Evolutionary conservation across 1,140 invertebrate species (phyloP), one percentile per base, ranked within the genome.

Genomic region (Marisa cornuarietis): DNA sequence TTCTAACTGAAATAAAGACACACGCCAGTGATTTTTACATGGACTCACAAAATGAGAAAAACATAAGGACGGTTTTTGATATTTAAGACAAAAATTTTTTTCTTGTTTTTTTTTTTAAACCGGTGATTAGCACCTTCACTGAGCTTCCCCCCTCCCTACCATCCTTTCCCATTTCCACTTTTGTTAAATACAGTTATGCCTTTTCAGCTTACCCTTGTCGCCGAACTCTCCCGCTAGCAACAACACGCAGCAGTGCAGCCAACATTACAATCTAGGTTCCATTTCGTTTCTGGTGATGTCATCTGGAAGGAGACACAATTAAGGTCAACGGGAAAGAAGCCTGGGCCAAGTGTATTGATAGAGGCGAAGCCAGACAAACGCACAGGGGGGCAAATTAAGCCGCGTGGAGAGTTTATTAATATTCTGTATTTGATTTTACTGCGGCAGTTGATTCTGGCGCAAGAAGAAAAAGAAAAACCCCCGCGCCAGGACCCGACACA

Each of bases 351-450:
- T 62, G n/a, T 76, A 76, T 76, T 76, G 74, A 78, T 69, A 71
- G 68, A 78, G 69, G 77, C 42, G 52, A 51, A 61, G 26, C 14
- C 24, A 22, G n/a, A 76, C 58, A 24, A 62, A 49, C 49, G 16
- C 58, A 26, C 18, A 13, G 24, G 69, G 31, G 24, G 24, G 58
- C 68, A 71, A 79, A 79, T 79, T 72, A 79, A 73, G 68, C n/a
- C 49, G n/a, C 26, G 51, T 24, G 22, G 31, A 79, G 78, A 71
- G 69, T 62, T 79, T 79, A 79, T 79, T 79, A 79, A 79, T 79
- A 79, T 79, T 79, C 78, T 71, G 69, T 71, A 79, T 79, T 79
- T 79, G 69, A 79, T 73, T 79, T 71, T 51, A 71, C 42, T n/a
- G 31, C 22, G 24, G 63, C 63, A 22, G 69, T 71, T 71, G 54